phyloP scores from a whole-genome alignment of 2,113 vertebrate species.

The Boulengeromyrus knoepffleri region DNA sequence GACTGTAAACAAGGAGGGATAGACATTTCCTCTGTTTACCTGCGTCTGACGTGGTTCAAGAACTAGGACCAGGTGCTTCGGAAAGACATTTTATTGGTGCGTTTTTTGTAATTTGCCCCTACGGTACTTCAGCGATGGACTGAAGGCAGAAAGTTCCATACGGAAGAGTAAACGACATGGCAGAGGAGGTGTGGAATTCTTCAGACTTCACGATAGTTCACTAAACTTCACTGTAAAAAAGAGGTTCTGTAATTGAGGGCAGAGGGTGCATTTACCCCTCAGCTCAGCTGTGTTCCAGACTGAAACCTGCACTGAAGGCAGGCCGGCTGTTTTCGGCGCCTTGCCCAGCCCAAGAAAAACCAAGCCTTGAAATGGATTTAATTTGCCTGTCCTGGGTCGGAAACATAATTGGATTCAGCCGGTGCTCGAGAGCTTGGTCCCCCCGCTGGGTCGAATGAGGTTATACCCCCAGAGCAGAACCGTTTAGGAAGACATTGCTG shows the following conservation, averaged over 20 bases:
- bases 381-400: background rate
- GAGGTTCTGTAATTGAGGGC: background rate
- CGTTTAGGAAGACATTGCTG: background rate
- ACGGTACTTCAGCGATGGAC: background rate
- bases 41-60: background rate
- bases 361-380: background rate
- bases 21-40: background rate
- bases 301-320: background rate
- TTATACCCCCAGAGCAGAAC: background rate
- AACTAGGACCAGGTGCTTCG: too few species aligned
- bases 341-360: background rate
- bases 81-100: background rate
- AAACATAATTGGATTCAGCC: constrained; percentile 5
- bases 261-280: background rate
- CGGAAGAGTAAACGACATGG: background rate
- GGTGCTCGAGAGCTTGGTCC: background rate
- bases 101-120: background rate
- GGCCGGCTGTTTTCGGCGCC: background rate
- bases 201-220: background rate
- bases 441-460: background rate
- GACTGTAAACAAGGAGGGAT: background rate
- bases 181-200: background rate
- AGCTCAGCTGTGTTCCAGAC: background rate
- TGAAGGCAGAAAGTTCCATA: background rate
- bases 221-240: background rate